Evolutionary conservation across 2,797 vertebrate species (phyloP), one percentile per base, ranked within the genome.

Genomic region (Neomorphus geoffroyi): DNA sequence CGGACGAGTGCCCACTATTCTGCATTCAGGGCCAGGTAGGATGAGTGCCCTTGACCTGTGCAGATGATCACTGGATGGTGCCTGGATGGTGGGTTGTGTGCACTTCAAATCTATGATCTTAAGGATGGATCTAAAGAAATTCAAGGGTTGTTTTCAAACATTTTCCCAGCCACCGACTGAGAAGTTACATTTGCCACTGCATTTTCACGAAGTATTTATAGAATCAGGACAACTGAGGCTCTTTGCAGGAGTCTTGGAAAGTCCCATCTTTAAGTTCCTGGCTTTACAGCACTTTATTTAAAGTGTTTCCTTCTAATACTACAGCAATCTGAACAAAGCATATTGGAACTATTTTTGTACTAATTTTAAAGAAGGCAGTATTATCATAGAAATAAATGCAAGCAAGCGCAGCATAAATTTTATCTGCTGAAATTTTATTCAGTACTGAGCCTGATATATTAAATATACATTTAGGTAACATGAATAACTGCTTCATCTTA

Each of bases 381-480:
- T 80, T 73, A 37, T 43, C 21, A 33, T 19, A 81, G 56, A 91
- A 86, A 91, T 78, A 82, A 78, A 86, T 53, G 80, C 53, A 91
- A 73, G 75, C 30, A 88, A 81, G 54, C 39, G 70, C 18, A 85
- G 41, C 24, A 8, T 73, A 72, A 88, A 51, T 54, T 82, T n/a
- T 56, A 26, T 43, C 77, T 86, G 35, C 35, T 86, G 41, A 79
- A 82, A 82, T 89, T 79, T 50, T 74, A 86, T 79, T 78, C 71
- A 92, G 32, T 51, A 70, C 28, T 33, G 28, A 86, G 22, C 50
- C n/a, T 41, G 46, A 69, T 60, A 33, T 30, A 65, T 65, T 91
- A 91, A 94, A 93, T 73, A 74, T 33, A 77, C 51, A 88, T 88
- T 79, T 91, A 81, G 41, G 61, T 66, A 85, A 80, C 73, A 62